phyloP scores from a whole-genome alignment of 2,888 invertebrate species.

The Amorpha juglandis region DNA sequence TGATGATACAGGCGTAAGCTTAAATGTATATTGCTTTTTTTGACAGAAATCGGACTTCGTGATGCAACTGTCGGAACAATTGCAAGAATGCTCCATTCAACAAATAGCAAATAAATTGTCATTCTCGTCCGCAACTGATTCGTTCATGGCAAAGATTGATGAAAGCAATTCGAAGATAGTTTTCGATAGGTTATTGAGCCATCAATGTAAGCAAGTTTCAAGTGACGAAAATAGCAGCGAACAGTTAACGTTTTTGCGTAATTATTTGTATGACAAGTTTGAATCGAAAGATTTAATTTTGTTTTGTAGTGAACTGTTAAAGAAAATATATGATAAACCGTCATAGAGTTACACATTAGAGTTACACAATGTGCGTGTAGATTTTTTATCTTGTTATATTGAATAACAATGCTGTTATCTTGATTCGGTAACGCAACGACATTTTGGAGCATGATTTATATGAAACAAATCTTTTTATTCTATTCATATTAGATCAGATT shows the following conservation, averaged over 20 bases:
- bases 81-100: slow-evolving; percentile 51
- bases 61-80: slow-evolving; percentile 47
- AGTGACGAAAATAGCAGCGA: slow-evolving; percentile 37
- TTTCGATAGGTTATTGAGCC: slow-evolving; percentile 50
- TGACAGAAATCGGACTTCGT: slow-evolving; percentile 69
- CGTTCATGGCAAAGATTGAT: slow-evolving; percentile 52
- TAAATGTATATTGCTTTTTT: neutral
- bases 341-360: no score
- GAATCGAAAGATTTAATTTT: slow-evolving; percentile 57
- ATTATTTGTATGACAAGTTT: slow-evolving; percentile 58
- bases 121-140: slow-evolving; percentile 43
- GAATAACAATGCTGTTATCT: neutral
- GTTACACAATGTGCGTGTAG: neutral
- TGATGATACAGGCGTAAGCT: neutral
- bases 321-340: slow-evolving; percentile 53
- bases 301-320: slow-evolving; percentile 64
- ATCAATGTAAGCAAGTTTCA: slow-evolving; percentile 37
- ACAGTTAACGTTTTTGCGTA: slow-evolving; percentile 53
- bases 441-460: neutral
- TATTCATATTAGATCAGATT: neutral
- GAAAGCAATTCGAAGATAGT: slow-evolving; percentile 41
- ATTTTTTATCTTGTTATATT: slow-evolving; percentile 3
- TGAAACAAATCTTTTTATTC: neutral
- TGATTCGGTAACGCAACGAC: neutral
- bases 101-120: slow-evolving; percentile 55